Conservation (phyloP, 2,113 vertebrate genomes). For the Sminthopsis crassicaudata region DNA sequence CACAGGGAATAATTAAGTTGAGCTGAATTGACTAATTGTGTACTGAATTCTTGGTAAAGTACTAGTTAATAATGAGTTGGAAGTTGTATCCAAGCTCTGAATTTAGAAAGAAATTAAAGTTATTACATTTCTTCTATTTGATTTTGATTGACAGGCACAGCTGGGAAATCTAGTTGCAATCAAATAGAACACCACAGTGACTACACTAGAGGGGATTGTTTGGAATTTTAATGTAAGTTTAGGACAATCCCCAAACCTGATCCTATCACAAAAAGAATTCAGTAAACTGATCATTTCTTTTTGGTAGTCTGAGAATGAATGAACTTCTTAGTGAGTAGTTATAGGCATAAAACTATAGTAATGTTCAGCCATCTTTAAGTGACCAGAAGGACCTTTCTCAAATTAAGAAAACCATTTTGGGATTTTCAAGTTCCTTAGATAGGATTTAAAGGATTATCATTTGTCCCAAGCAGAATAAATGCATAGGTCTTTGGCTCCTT, state of each 20-base stretch:
- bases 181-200: conserved; percentile 26
- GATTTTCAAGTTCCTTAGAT: not conserved
- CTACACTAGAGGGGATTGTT: conserved; percentile 36
- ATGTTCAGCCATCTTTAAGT: not conserved
- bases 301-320: not conserved
- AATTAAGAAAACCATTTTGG: not conserved
- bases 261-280: not conserved
- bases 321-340: not conserved
- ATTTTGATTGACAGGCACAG: conserved; percentile 43
- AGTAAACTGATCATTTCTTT: not conserved
- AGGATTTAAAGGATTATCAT: not conserved
- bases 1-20: conserved; percentile 51
- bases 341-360: not conserved
- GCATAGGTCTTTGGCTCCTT: not conserved
- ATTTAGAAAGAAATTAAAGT: conserved; percentile 68
- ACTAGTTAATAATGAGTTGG: conserved; percentile 59
- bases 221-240: conserved; percentile 22
- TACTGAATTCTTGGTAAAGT: conserved; percentile 50
- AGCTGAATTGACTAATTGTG: conserved; percentile 64
- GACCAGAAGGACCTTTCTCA: not conserved
- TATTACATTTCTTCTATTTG: conserved; percentile 57
- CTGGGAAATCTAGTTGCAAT: conserved; percentile 51
- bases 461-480: not conserved
- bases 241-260: not conserved
- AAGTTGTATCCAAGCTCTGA: conserved; percentile 51